Conservation (phyloP, 2,888 invertebrate species). For the Electrophaes corylata region DNA sequence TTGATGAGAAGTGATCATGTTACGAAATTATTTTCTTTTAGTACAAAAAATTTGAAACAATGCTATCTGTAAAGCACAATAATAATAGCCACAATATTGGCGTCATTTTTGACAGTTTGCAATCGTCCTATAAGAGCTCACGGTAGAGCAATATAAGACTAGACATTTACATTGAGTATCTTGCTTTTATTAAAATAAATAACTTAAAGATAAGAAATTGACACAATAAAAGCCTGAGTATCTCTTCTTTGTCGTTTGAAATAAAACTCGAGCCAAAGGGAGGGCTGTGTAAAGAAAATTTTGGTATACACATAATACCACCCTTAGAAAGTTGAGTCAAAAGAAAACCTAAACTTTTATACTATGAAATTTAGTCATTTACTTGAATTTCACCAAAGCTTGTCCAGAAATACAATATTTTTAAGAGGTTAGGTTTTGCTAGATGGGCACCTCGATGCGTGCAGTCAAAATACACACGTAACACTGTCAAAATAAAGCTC, state of each 20-base stretch:
- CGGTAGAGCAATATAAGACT: too few species aligned
- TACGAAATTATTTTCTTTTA: too few species aligned
- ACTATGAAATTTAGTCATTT: constrained; percentile 11
- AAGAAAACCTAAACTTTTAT: constrained; percentile 15
- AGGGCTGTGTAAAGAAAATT: constrained; percentile 23
- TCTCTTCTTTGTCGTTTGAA: constrained; percentile 10
- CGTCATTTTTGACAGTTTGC: too few species aligned
- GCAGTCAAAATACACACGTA: too few species aligned
- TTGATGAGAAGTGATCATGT: too few species aligned
- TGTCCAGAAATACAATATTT: too few species aligned
- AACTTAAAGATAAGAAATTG: constrained; percentile 7
- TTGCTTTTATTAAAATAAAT: not conserved
- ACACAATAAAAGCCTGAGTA: constrained; percentile 12
- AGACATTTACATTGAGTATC: not conserved
- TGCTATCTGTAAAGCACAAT: too few species aligned
- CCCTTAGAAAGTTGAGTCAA: constrained; percentile 26
- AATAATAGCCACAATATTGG: too few species aligned
- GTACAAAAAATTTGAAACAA: too few species aligned
- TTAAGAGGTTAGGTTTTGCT: not conserved
- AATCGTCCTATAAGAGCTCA: too few species aligned
- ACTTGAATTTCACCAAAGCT: constrained; percentile 5
- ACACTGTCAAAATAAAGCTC: too few species aligned
- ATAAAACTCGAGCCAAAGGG: constrained; percentile 14
- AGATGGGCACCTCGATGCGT: too few species aligned
- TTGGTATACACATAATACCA: constrained; percentile 24